These are phyloP conservation scores for Chrysoperla carnea DNA, from an alignment of 1,140 invertebrate species.

Conservation along the genomic window DNA sequence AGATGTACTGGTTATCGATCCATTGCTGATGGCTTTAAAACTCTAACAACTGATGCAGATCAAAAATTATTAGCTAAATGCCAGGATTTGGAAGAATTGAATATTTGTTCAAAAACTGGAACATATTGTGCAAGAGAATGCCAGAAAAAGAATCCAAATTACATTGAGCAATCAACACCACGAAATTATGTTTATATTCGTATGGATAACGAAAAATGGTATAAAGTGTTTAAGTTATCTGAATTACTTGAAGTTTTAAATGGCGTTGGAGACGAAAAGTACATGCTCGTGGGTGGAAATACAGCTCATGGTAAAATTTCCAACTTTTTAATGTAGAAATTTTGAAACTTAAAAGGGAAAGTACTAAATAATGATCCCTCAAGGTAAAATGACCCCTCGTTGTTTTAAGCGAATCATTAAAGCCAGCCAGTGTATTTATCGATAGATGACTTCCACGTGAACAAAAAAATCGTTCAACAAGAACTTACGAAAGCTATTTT, in stretches of 20 bases:
- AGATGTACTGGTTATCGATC: conserved; percentile 76
- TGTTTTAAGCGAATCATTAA: too few species aligned
- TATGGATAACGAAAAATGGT: conserved; percentile 24
- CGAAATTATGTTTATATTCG: conserved; percentile 9
- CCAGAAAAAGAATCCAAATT: neutral
- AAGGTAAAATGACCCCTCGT: too few species aligned
- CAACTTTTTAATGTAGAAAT: too few species aligned
- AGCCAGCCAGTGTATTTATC: too few species aligned
- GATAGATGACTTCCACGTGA: too few species aligned
- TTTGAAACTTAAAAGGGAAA: too few species aligned
- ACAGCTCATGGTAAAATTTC: conserved; percentile 41
- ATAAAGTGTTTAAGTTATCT: conserved; percentile 29
- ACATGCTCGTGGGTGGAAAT: conserved; percentile 44
- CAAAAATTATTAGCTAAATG: conserved; percentile 25
- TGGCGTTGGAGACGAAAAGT: conserved; percentile 26
- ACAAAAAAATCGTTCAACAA: too few species aligned
- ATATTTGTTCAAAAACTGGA: neutral
- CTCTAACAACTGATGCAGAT: conserved; percentile 41
- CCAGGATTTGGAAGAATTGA: conserved; percentile 37
- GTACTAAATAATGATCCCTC: too few species aligned
- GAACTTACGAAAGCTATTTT: too few species aligned
- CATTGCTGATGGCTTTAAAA: conserved; percentile 69
- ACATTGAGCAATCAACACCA: conserved; percentile 6
- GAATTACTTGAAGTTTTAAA: conserved; percentile 36
- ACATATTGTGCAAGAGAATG: neutral